These are phyloP conservation scores for Oscheius sp. DNA, from an alignment of 2,888 invertebrate species.

Conservation along the genomic window DNA sequence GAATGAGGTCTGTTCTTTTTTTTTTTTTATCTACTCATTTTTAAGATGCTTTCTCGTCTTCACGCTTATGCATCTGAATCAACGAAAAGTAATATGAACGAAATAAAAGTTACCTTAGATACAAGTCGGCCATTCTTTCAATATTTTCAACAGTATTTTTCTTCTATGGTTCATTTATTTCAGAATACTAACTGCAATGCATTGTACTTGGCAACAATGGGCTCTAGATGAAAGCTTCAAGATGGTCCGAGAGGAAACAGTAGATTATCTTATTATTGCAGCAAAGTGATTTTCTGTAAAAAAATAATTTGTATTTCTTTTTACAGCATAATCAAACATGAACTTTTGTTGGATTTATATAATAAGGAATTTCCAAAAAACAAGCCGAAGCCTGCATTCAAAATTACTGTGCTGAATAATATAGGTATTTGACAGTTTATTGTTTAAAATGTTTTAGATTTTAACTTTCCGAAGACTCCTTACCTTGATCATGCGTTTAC, in stretches of 20 bases:
- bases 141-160: not conserved
- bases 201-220: conserved; percentile 20
- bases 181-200: conserved; percentile 11
- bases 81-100: not conserved
- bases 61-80: not conserved
- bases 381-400: not conserved
- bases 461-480: too few species aligned
- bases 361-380: not conserved
- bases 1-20: not conserved
- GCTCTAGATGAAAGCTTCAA: not conserved
- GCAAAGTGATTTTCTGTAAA: not conserved
- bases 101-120: not conserved
- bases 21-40: not conserved
- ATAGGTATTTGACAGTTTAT: too few species aligned
- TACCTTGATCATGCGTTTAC: conserved; percentile 5
- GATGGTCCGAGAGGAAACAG: not conserved
- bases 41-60: not conserved
- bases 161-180: not conserved
- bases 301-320: not conserved
- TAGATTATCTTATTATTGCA: not conserved
- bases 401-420: not conserved
- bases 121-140: not conserved
- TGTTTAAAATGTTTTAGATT: too few species aligned
- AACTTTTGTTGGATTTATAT: not conserved
- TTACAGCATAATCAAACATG: not conserved